Evolutionary conservation across 2,797 vertebrate genomes (phyloP).

Genomic region (Botia almorhae): DNA sequence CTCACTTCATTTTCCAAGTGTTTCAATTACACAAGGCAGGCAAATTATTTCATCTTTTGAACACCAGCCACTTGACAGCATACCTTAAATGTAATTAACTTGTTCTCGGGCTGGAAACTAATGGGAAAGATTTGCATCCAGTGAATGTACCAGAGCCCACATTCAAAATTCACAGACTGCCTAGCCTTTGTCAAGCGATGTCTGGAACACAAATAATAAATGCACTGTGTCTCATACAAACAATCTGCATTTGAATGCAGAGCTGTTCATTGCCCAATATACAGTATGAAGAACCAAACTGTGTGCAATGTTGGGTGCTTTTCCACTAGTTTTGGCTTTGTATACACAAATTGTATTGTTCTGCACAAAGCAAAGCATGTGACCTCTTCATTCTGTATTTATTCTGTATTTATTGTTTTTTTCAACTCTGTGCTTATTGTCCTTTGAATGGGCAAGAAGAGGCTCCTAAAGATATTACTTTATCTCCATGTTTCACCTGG

Average conservation of each 20-base stretch:
- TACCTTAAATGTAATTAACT: slow-evolving; percentile 33
- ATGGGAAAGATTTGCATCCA: slow-evolving; percentile 31
- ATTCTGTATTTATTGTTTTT: slow-evolving; percentile 7
- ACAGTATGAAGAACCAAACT: slow-evolving; percentile 12
- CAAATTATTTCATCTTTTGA: slow-evolving; percentile 26
- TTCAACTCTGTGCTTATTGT: slow-evolving; percentile 28
- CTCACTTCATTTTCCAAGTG: not conserved
- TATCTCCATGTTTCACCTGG: slow-evolving; percentile 28
- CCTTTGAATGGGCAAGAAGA: slow-evolving; percentile 34
- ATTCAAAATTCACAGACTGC: slow-evolving; percentile 23
- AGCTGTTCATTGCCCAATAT: slow-evolving; percentile 27
- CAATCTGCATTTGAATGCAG: slow-evolving; percentile 32
- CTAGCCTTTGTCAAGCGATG: slow-evolving; percentile 35
- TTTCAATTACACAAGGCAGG: not conserved
- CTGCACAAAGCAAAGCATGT: not conserved
- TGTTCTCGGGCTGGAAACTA: slow-evolving; percentile 23
- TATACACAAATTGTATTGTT: not conserved
- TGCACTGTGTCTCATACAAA: slow-evolving; percentile 20
- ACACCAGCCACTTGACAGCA: slow-evolving; percentile 13
- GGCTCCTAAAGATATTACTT: slow-evolving; percentile 12
- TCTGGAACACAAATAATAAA: slow-evolving; percentile 22
- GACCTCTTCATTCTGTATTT: slow-evolving; percentile 2
- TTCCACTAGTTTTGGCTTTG: not conserved
- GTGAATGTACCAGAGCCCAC: slow-evolving; percentile 10
- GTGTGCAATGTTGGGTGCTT: slow-evolving; percentile 6